Evolutionary conservation across 2,797 vertebrate species (phyloP).

Genomic region (Sebastes alutus): DNA sequence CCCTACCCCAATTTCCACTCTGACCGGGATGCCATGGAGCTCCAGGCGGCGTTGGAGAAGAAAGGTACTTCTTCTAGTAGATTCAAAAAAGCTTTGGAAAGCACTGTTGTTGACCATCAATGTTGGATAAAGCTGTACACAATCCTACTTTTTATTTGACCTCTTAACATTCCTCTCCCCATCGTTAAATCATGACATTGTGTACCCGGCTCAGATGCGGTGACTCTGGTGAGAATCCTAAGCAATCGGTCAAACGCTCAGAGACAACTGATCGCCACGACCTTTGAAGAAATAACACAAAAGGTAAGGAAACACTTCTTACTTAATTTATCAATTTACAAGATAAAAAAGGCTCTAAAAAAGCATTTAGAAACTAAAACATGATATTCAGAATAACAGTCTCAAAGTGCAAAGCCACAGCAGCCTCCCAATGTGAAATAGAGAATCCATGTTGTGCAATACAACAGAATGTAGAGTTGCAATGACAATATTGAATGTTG

Average conservation of each 20-base stretch:
- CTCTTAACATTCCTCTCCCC: neutral
- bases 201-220: slow-evolving; percentile 54
- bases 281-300: slow-evolving; percentile 51
- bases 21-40: slow-evolving; percentile 52
- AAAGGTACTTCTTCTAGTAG: slow-evolving; percentile 65
- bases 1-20: slow-evolving; percentile 74
- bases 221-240: slow-evolving; percentile 72
- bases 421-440: neutral
- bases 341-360: neutral
- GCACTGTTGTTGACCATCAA: neutral
- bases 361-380: neutral
- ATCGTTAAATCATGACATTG: neutral
- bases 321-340: neutral
- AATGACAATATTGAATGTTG: neutral
- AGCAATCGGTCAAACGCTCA: slow-evolving; percentile 77
- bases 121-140: neutral
- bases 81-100: neutral
- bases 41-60: slow-evolving; percentile 66
- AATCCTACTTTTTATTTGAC: neutral
- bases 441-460: neutral
- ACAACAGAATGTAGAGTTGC: neutral
- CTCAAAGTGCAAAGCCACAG: neutral
- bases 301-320: slow-evolving; percentile 53
- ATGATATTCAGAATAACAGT: neutral
- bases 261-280: slow-evolving; percentile 66